Base-by-base conservation (phyloP, 2,888 invertebrate genomes). In the Cremastinae sp. region DNA sequence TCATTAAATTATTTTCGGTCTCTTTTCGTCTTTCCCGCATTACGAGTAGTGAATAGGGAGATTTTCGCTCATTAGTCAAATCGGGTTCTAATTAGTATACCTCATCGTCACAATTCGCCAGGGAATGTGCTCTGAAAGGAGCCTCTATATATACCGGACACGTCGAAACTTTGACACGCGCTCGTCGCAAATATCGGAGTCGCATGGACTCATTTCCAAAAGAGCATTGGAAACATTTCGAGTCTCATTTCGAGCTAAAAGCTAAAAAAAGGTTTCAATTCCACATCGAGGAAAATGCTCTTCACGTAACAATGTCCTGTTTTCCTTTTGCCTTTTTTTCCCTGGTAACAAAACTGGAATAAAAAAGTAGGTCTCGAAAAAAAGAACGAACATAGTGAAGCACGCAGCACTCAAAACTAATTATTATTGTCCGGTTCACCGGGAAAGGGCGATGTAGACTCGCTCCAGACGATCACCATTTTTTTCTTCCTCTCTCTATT, bases 371-470 rank as follows among this genome's bases (percentile, higher is more conserved):
- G n/a, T n/a, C n/a, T n/a, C 28, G 28, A 28, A 28, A 28, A 28
- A 28, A 28, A 28, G 28, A 2, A 5, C 28, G 28, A 28, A 28
- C 28, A 28, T 5, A 5, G 5, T 2, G 28, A 14, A 45, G 84
- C 88, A 88, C 88, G 88, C 88, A 84, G 87, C 84, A 83, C 82
- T 14, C 41, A 22, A 9, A 41, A 84, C 83, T 86, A 88, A 88
- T 87, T 87, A 89, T 88, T 88, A 81, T 78, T 79, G 84, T 86
- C 84, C 82, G 22, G 10, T 81, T 75, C 81, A 82, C 83, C 84
- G 82, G 81, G 82, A 79, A 69, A 74, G 78, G 78, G 82, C 82
- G 28, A 28, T 72, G 79, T 68, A 71, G 74, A 74, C 78, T 61
- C 35, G 66, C 45, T 53, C 68, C 71, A 59, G 59, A 75, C 78